Evolutionary conservation across 2,888 invertebrate genomes (phyloP), one percentile per base, ranked within the genome.

Genomic region (Machimus rusticus): DNA sequence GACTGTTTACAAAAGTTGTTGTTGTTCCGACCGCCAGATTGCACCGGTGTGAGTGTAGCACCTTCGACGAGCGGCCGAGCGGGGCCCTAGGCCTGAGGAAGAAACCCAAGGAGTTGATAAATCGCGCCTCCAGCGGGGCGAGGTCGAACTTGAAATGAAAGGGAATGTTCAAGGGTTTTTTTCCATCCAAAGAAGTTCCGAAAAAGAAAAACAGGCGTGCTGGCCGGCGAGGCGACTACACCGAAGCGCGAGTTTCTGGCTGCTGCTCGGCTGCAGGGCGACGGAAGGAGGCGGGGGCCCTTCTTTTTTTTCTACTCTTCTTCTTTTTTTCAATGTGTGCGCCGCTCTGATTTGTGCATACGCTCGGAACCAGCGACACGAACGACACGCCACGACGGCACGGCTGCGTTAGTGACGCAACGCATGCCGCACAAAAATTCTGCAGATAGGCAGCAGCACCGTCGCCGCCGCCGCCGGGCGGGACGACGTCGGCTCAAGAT

Each of bases 111-210:
- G 74, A 87, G 74, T 85, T 79, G 81, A 87, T 86, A 84, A 77
- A 51, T 88, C 86, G 57, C 78, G 88, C 87, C 88, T 88, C 87
- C 86, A 88, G 88, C 88, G 89, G 89, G 89, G 89, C 90, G 90
- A 90, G 90, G 90, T 90, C 90, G 90, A 90, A 90, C 90, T 90
- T 90, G 90, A 90, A 90, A 90, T 90, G 90, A 90, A 90, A 90
- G 90, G 90, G 90, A 90, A 90, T 87, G 89, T 90, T 90, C 89
- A 90, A 90, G 89, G 89, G 89, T 89, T 90, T 89, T 89, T 86
- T 86, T 87, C 55, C 12, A 46, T 46, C 43, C 86, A 77, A 87
- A 88, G 79, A 82, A 88, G 86, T 55, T 37, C 28, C 66, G 46
- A 87, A 87, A 86, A 88, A 89, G 88, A 82, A 86, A 88, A 88